A percentile compares a stretch with the other conserved stretches of the same genome.
phyloP scores from a whole-genome alignment of 2,888 invertebrate genomes.

The Myathropa florea region DNA sequence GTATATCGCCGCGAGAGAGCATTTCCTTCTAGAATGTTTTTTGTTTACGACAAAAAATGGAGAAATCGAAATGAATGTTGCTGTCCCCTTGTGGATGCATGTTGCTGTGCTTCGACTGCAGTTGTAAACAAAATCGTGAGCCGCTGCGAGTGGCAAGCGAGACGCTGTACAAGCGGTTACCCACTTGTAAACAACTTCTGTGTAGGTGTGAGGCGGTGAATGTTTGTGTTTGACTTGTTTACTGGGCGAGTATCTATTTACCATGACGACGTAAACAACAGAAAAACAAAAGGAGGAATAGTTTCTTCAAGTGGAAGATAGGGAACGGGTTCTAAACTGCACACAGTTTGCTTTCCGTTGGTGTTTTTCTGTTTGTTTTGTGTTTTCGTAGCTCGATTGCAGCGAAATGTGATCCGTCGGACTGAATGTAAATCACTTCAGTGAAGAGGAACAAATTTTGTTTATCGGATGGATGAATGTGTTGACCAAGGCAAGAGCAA shows the following conservation, averaged over 20 bases:
- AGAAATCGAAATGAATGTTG: conserved; percentile 9
- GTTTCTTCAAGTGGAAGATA: background rate
- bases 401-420: background rate
- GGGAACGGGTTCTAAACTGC: background rate
- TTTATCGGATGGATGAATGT: too few relatives aligned
- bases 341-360: background rate
- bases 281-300: background rate
- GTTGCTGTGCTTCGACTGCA: background rate
- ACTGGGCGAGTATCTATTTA: conserved; percentile 3
- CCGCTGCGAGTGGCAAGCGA: conserved; percentile 5
- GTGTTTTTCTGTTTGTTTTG: background rate
- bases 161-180: too few relatives aligned
- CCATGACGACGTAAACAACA: background rate
- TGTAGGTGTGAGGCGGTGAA: background rate
- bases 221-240: conserved; percentile 13
- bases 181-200: conserved; percentile 17
- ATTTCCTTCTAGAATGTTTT: background rate
- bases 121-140: conserved; percentile 36
- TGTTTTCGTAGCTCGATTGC: background rate
- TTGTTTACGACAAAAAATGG: background rate
- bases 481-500: too few relatives aligned
- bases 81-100: conserved; percentile 2
- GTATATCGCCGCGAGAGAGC: background rate
- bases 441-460: background rate
- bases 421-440: background rate